Evolutionary conservation across 2,888 invertebrate genomes (phyloP).

Genomic region (Nomada flava): DNA sequence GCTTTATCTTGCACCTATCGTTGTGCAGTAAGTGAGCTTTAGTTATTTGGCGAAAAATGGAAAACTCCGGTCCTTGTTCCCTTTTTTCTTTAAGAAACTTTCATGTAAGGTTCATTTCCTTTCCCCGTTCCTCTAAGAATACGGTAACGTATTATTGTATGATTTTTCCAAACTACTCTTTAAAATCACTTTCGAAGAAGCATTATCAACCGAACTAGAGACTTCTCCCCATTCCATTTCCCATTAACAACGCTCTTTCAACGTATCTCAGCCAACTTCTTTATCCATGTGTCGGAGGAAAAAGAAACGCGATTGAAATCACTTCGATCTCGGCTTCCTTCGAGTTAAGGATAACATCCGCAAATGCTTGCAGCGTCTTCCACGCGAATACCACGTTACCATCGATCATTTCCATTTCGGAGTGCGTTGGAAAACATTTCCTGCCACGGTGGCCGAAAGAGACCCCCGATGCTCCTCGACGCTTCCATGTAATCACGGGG

Average conservation of each 20-base stretch:
- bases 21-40: neutral
- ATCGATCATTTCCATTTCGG: slow-evolving; percentile 57
- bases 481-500: slow-evolving; percentile 57
- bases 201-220: neutral
- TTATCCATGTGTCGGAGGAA: neutral
- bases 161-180: neutral
- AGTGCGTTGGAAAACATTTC: slow-evolving; percentile 58
- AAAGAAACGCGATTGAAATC: slow-evolving; percentile 20
- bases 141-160: neutral
- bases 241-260: slow-evolving; percentile 1
- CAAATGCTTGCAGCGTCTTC: slow-evolving; percentile 13
- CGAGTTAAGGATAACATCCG: slow-evolving; percentile 7
- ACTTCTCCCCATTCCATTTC: neutral
- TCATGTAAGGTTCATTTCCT: too few species aligned
- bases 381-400: slow-evolving; percentile 22
- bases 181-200: neutral
- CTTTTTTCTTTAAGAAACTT: too few species aligned
- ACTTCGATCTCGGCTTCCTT: neutral
- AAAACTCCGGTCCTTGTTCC: too few species aligned
- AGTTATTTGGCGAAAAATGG: slow-evolving; percentile 1
- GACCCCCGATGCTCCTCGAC: slow-evolving; percentile 25
- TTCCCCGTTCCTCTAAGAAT: neutral
- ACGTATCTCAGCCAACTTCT: neutral
- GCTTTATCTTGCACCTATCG: too few species aligned
- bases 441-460: slow-evolving; percentile 46